Conservation (phyloP, 2,888 invertebrate species). For the Lamellibrachia satsuma region DNA sequence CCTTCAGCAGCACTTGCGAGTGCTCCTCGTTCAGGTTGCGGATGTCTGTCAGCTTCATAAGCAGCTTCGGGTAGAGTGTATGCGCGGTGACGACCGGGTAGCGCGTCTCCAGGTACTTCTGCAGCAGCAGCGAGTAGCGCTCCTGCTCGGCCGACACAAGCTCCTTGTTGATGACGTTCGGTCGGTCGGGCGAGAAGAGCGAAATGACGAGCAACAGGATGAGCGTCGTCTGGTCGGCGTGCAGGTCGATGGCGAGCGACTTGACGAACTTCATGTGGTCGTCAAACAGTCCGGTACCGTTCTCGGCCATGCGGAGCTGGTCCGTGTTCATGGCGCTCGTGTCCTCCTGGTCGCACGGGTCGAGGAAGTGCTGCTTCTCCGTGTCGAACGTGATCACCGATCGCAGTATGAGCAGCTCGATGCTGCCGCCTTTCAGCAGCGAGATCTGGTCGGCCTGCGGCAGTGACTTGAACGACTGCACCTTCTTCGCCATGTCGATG, state of each 20-base stretch:
- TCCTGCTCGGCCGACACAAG: conserved; percentile 63
- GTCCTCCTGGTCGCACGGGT: conserved; percentile 68
- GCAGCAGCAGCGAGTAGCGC: conserved; percentile 61
- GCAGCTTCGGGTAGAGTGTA: conserved; percentile 69
- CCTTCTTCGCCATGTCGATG: conserved; percentile 72
- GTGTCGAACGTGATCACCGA: conserved; percentile 93
- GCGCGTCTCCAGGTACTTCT: conserved; percentile 61
- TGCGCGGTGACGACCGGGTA: conserved; percentile 52
- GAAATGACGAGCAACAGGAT: conserved; percentile 91
- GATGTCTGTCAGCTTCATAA: conserved; percentile 90
- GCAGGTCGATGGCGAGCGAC: conserved; percentile 80
- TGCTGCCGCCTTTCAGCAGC: conserved; percentile 92
- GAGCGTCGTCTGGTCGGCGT: conserved; percentile 89
- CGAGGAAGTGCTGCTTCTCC: conserved; percentile 88
- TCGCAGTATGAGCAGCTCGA: conserved; percentile 94
- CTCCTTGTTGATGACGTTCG: conserved; percentile 71
- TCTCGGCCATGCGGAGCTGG: conserved; percentile 78
- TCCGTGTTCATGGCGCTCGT: conserved; percentile 83
- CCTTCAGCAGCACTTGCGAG: conserved; percentile 89
- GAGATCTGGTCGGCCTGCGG: conserved; percentile 93
- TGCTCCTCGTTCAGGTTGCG: conserved; percentile 90
- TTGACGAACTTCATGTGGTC: conserved; percentile 66
- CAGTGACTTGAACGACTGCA: conserved; percentile 86
- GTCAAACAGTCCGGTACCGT: conserved; percentile 57
- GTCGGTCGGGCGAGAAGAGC: conserved; percentile 86